phyloP scores from a whole-genome alignment of 2,797 vertebrate species.

The Varecia variegata region DNA sequence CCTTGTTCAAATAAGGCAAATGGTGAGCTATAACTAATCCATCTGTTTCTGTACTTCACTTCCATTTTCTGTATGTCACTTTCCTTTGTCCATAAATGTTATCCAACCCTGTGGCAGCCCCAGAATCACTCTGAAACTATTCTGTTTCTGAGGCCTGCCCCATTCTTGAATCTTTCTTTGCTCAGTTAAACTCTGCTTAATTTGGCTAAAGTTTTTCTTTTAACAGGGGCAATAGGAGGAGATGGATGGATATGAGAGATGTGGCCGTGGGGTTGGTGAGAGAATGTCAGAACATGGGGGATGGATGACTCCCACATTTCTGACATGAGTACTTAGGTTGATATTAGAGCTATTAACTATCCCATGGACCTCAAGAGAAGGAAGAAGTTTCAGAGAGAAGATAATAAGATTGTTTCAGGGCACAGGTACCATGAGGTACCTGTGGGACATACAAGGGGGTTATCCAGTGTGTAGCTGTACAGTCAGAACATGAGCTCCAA shows the following conservation, averaged over 20 bases:
- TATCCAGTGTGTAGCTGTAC: not conserved
- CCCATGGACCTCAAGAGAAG: not conserved
- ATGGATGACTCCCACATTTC: not conserved
- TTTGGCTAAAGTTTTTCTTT: not conserved
- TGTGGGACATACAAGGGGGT: not conserved
- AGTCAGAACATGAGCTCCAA: not conserved
- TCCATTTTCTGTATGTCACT: not conserved
- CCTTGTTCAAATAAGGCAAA: not conserved
- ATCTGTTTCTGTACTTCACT: not conserved
- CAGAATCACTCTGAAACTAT: not conserved
- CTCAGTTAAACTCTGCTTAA: not conserved
- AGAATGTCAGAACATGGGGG: not conserved
- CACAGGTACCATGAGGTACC: not conserved
- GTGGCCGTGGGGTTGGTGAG: not conserved
- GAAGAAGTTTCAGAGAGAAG: not conserved
- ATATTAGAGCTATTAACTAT: not conserved
- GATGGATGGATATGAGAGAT: not conserved
- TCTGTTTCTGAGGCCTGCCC: not conserved
- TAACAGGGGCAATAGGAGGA: not conserved
- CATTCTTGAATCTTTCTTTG: not conserved
- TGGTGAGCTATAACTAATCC: not conserved
- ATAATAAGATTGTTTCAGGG: not conserved
- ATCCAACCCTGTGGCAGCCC: not conserved
- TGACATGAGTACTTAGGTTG: not conserved
- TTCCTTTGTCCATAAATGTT: not conserved